Percentiles rank a stretch among this genome's conserved stretches.
These are phyloP conservation scores for Hippoglossus hippoglossus DNA, from an alignment of 2,797 vertebrate genomes.

Conservation along the genomic window DNA sequence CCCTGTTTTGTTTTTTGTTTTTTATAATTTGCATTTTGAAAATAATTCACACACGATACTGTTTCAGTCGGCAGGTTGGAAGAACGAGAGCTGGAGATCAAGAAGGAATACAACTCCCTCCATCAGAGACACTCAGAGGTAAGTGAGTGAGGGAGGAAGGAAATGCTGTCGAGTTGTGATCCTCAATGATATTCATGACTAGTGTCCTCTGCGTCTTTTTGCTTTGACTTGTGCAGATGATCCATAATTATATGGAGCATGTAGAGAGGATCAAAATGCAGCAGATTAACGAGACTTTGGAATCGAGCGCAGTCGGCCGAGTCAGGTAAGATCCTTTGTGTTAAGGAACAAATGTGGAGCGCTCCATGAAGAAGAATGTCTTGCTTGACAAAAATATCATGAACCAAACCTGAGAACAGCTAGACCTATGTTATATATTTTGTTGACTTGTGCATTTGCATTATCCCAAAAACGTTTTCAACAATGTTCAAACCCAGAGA, in stretches of 20 bases:
- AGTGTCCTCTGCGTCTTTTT: slow-evolving; percentile 6
- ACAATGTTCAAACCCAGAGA: too few species aligned
- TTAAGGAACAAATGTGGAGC: background rate
- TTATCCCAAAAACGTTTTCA: too few species aligned
- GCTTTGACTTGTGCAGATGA: slow-evolving; percentile 87
- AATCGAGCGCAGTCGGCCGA: slow-evolving; percentile 66
- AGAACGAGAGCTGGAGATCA: slow-evolving; percentile 95
- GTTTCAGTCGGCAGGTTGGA: slow-evolving; percentile 92
- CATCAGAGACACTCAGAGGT: slow-evolving; percentile 98
- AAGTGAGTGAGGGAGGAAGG: background rate
- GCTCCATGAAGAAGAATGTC: background rate
- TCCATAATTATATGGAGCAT: slow-evolving; percentile 98
- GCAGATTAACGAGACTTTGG: slow-evolving; percentile 82
- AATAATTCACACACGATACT: background rate
- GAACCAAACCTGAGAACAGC: too few species aligned
- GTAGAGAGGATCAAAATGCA: slow-evolving; percentile 96
- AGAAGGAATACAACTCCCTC: slow-evolving; percentile 96
- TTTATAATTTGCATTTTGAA: background rate
- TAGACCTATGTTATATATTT: too few species aligned
- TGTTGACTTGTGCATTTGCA: too few species aligned
- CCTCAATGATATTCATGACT: background rate
- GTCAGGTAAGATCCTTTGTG: slow-evolving; percentile 71
- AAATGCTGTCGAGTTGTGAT: background rate
- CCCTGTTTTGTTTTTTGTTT: background rate
- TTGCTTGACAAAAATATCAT: too few species aligned